Base-by-base conservation (phyloP, 2,888 invertebrate genomes). In the Morpho achilles region DNA sequence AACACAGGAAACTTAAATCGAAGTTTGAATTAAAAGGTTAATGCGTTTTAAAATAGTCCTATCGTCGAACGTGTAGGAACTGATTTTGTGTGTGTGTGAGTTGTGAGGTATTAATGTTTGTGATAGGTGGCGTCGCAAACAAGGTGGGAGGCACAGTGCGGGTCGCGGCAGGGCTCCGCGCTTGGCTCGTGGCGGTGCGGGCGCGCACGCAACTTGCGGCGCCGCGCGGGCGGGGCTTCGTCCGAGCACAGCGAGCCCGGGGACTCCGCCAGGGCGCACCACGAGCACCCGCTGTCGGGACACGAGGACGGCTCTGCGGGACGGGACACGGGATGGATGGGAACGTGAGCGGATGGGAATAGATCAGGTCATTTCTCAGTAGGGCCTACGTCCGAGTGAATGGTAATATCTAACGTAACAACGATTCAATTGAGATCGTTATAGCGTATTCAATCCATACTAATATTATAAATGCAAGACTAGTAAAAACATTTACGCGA, bases 291-390 rank as follows among this genome's bases (percentile, higher is more conserved):
- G 67, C 76, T 74, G 48, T 54, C 54, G 8, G 42, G 47, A 69
- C 69, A 77, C 60, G 84, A 83, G 66, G 87, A 82, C 53, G 74
- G 80, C 71, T 86, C 87, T 87, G 82, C 61, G 67, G 71, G 68
- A 64, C 62, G 63, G 66, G 64, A 10, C 7, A 45, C 7, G n/a
- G 45, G 45, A 9, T 45, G 32, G 32, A 32, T 32, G 32, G 32
- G 32, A 32, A 32, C 3, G 32, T 32, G 32, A 2, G 32, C 5
- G 32, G 32, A 32, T 32, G 3, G 32, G 32, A 32, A 32, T 32
- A 32, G 32, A 32, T 32, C 32, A 32, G 32, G 32, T 5, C 32
- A 32, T 5, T 32, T 32, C 32, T 32, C 2, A 5, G 5, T 32
- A 32, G 32, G 32, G 32, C 32, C 32, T 32, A 32, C 32, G 32